Evolutionary conservation across 2,113 vertebrate species (phyloP).

Genomic region (Emydura subglobosa): DNA sequence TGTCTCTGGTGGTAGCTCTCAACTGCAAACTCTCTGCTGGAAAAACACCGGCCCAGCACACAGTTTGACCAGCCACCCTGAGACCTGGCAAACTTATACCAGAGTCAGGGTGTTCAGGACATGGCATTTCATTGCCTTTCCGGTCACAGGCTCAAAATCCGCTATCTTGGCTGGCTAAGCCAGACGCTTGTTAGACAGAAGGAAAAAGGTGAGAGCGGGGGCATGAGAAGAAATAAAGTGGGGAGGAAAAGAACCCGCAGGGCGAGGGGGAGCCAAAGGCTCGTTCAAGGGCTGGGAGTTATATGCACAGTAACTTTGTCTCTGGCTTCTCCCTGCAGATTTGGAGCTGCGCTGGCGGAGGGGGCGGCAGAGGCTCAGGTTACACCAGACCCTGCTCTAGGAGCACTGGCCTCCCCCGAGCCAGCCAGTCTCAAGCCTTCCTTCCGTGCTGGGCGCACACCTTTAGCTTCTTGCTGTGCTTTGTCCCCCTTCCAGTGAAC

Average conservation of each 20-base stretch:
- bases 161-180: not conserved
- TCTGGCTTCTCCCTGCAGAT: not conserved
- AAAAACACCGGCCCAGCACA: not conserved
- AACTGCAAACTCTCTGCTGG: not conserved
- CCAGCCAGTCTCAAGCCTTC: not conserved
- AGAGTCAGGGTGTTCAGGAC: not conserved
- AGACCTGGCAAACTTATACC: not conserved
- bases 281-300: not conserved
- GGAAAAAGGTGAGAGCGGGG: not conserved
- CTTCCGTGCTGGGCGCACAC: not conserved
- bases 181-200: not conserved
- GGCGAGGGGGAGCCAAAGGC: rapidly evolving
- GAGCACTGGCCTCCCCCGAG: rapidly evolving
- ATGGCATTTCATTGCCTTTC: not conserved
- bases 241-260: not conserved
- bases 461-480: not conserved
- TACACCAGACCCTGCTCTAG: not conserved
- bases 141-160: not conserved
- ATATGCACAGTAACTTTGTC: not conserved
- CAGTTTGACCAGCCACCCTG: not conserved
- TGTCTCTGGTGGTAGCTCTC: not conserved
- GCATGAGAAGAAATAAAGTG: not conserved
- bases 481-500: constrained; percentile 83
- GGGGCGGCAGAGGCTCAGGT: too few species aligned
- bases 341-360: not conserved